Base-by-base conservation (phyloP, 2,797 vertebrate species). In the Helarctos malayanus region DNA sequence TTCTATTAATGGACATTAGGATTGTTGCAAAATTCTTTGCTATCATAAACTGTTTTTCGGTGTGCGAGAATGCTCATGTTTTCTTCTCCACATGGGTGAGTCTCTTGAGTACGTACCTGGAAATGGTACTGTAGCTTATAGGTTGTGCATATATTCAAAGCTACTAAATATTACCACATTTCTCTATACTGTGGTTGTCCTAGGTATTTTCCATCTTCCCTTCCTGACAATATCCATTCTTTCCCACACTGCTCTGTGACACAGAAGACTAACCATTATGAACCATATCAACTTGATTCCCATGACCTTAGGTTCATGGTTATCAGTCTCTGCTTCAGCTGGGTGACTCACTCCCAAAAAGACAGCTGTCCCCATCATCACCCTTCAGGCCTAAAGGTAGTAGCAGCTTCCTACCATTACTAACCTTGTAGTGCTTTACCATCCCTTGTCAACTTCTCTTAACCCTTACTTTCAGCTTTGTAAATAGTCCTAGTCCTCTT, bases 381-480 rank as follows among this genome's bases (percentile, higher is more conserved):
- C 35, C 57, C 27, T 79, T 89, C 29, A 75, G 21, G 35, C 11
- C 23, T 87, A 92, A 94, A 59, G n/a, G 32, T 52, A 88, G 25
- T 73, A 91, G 69, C n/a, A 25, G 54, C 35, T 80, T 95, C 57
- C 83, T 90, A 29, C 27, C 56, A 13, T 76, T 59, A 89, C 19
- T 65, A 38, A 54, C 41, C 23, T 23, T 56, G 5, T 1, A 61
- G 35, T 52, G 25, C 45, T 73, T 61, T 32, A 41, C 2, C 16
- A 57, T 21, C 32, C 41, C 25, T 49, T 78, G 41, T 91, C 49
- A 78, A 47, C 63, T 80, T 93, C 76, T 69, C 19, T 75, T 87
- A 85, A 45, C 18, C 15, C 35, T 92, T 73, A 35, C 23, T 54
- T 52, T 94, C 47, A 73, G 25, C n/a, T 95, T 95, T 88, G 61